Evolutionary conservation across 1,140 invertebrate species (phyloP), one percentile per base, ranked within the genome.

Genomic region (Teleogryllus occipitalis): DNA sequence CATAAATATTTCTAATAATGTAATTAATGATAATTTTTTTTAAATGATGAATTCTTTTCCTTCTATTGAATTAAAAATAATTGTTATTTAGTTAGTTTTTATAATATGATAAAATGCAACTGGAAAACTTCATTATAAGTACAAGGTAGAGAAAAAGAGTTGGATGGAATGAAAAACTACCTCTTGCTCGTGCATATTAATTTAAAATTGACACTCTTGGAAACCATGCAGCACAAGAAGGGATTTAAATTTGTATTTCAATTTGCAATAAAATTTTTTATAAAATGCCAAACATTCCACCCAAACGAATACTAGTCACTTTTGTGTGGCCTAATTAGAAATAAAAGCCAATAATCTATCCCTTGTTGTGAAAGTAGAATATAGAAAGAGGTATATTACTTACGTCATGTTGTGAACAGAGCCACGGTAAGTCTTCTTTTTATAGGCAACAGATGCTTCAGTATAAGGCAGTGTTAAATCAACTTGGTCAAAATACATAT

Each of bases 341-440:
- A 65, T 65, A 18, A 65, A 65, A 65, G 2, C 54, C 27, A 5
- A 2, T 5, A n/a, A n/a, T 39, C 27, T 39, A 39, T 39, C 27
- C 27, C 27, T 39, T 39, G 27, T 39, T 39, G 27, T 39, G 27
- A 39, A 39, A 39, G 27, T 39, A 39, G 27, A 65, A 10, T 65
- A 65, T 7, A 65, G 18, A 65, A 15, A 65, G 18, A 65, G 10
- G 14, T 18, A 77, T 77, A 75, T 76, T 81, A 85, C 88, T 89
- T 85, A 91, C 91, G 85, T 87, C 89, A 91, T 91, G 76, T 90
- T 87, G 48, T 89, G 90, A 6, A 91, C 91, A 47, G 91, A 92
- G 81, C 91, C 91, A 76, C 90, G 86, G 83, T 91, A 91, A 0
- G 90, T 91, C 83, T 90, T 90, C 82, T 88, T 90, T 81, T 91